A percentile compares a stretch with the other conserved stretches of the same genome.
Conservation (phyloP, 30 jellyfish, hydroid and myxozoan species). For the Chironex yamaguchii region DNA sequence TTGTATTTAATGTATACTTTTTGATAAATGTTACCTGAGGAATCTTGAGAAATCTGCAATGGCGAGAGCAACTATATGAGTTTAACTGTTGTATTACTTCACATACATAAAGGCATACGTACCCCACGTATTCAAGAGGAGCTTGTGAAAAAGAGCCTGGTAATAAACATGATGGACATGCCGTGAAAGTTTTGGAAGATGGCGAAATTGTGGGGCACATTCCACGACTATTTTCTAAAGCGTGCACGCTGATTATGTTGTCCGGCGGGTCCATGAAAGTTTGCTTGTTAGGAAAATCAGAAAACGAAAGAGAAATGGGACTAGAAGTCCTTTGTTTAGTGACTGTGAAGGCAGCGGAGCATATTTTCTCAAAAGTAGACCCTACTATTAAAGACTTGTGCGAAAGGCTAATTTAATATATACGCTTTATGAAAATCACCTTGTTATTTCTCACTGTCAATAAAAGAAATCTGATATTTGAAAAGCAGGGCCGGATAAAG, state of each 20-base stretch:
- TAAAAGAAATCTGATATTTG: too few species aligned
- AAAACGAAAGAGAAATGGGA: neutral
- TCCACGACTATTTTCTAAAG: slow-evolving; percentile 41
- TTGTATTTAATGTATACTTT: too few species aligned
- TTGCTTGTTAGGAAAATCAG: slow-evolving; percentile 21
- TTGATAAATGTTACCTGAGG: too few species aligned
- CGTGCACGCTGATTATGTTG: slow-evolving; percentile 28
- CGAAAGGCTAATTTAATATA: neutral
- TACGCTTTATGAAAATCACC: too few species aligned
- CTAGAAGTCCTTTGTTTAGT: too few species aligned
- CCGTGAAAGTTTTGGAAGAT: slow-evolving; percentile 5
- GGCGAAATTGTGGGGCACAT: slow-evolving; percentile 33
- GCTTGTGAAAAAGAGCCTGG: slow-evolving; percentile 39
- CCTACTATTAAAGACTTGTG: slow-evolving; percentile 25
- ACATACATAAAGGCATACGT: slow-evolving; percentile 1
- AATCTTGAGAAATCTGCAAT: too few species aligned
- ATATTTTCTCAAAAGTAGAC: too few species aligned
- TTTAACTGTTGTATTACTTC: slow-evolving; percentile 26
- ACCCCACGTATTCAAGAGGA: slow-evolving; percentile 48
- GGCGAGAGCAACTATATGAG: too few species aligned
- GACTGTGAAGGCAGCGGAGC: slow-evolving; percentile 2
- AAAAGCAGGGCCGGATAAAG: too few species aligned
- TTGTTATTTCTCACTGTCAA: too few species aligned
- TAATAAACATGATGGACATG: slow-evolving; percentile 21
- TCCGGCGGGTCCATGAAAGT: slow-evolving; percentile 29